These are phyloP conservation scores for Spisula subtruncata DNA, from an alignment of 2,888 invertebrate species.

Conservation along the genomic window DNA sequence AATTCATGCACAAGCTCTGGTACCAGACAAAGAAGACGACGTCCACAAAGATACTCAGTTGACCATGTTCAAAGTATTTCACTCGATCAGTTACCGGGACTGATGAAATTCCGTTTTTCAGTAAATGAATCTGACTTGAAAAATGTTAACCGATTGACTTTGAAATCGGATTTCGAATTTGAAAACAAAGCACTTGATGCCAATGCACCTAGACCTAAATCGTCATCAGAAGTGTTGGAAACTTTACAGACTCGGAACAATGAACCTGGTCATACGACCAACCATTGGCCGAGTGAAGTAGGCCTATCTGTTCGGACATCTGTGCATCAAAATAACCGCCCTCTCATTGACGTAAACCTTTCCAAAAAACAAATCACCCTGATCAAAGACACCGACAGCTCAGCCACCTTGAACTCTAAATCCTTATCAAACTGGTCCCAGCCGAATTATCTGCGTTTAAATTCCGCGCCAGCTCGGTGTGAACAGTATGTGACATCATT, in stretches of 20 bases:
- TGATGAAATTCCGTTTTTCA: slow-evolving; percentile 60
- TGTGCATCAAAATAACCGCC: neutral
- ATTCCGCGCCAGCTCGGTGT: slow-evolving; percentile 6
- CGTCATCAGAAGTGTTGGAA: neutral
- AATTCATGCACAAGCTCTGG: neutral
- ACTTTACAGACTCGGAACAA: neutral
- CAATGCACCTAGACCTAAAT: neutral
- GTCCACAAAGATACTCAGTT: slow-evolving; percentile 34
- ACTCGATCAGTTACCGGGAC: slow-evolving; percentile 50
- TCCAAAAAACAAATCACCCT: neutral
- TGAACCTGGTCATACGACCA: neutral
- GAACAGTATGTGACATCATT: neutral
- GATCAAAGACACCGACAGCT: neutral
- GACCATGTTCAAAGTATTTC: slow-evolving; percentile 66
- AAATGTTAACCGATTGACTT: slow-evolving; percentile 47
- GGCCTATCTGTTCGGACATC: slow-evolving; percentile 6
- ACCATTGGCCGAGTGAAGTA: slow-evolving; percentile 5
- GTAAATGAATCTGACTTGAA: slow-evolving; percentile 52
- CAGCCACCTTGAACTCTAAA: neutral
- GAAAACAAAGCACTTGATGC: slow-evolving; percentile 33
- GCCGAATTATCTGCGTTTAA: neutral
- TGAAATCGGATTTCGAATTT: slow-evolving; percentile 61
- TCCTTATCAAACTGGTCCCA: neutral
- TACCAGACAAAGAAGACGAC: neutral
- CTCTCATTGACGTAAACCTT: neutral